Evolutionary conservation across 2,113 vertebrate genomes (phyloP), one percentile per base, ranked within the genome.

Genomic region (Pycnonotus jocosus): DNA sequence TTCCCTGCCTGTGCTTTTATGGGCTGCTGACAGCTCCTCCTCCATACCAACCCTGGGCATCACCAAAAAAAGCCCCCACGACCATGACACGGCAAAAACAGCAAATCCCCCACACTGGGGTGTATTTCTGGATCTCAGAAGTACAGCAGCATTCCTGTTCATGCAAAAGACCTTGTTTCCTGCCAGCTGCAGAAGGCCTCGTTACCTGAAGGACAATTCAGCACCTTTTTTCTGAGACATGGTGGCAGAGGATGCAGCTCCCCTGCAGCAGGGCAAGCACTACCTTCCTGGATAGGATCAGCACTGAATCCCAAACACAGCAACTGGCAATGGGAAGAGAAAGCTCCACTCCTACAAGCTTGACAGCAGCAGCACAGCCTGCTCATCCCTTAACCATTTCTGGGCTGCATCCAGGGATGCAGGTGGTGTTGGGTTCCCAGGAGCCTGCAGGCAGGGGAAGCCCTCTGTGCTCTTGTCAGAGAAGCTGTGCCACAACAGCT

Each of bases 211-310:
- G 44, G 21, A 88, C 57, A 64, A 71, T 3, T 6, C 57, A 90
- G 33, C 38, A 40, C n/a, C 33, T 54, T 76, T 76, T 72, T 69
- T 47, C 73, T n/a, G 35, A 57, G 40, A n/a, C 35, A 21, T 38
- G 47, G 42, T 23, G 58, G 47, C 8, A 9, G 53, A 74, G 28
- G 33, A 81, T 71, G 40, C 3, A 72, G 38, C 57, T 53, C 28
- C 61, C 62, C 12, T 47, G 22, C 60, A 70, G 61, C 38, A 50
- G 24, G 61, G 23, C 2, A 3, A 69, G 37, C 2, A 10, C 62
- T 33, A 0, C 2, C 2, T 23, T 54, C 56, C 65, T 4, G 1
- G 50, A 48, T 6, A 27, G 86, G 42, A 65, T 40, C 1, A 0
- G 23, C 0, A 0, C 33, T 1, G 16, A 38, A 51, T 58, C 66